phyloP scores from a whole-genome alignment of 2,888 invertebrate genomes.

The Tribolium freemani region DNA sequence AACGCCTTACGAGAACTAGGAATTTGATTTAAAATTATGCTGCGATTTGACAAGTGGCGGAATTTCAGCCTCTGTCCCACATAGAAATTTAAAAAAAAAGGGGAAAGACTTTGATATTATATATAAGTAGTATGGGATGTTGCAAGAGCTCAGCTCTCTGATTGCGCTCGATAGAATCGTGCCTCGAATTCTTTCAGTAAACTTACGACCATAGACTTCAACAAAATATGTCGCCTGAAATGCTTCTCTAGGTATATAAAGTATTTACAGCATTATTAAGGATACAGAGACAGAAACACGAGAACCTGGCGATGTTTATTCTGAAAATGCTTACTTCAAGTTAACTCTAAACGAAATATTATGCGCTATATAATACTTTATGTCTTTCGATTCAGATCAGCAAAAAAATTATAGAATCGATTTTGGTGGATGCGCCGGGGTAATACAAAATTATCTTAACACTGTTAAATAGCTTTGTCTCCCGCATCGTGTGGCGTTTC shows the following conservation, averaged over 20 bases:
- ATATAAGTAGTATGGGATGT: slow-evolving; percentile 21
- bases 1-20: slow-evolving; percentile 23
- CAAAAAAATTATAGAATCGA: background rate
- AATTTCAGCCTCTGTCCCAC: background rate
- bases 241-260: slow-evolving; percentile 37
- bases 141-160: slow-evolving; percentile 28
- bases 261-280: slow-evolving; percentile 32
- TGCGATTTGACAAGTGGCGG: slow-evolving; percentile 7
- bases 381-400: background rate
- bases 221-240: slow-evolving; percentile 40
- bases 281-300: slow-evolving; percentile 12
- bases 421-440: slow-evolving; percentile 2
- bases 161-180: slow-evolving; percentile 46
- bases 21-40: slow-evolving; percentile 29
- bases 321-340: background rate
- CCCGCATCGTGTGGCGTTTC: no score
- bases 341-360: background rate
- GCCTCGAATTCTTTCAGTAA: slow-evolving; percentile 38
- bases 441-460: background rate
- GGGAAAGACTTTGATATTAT: slow-evolving; percentile 19
- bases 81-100: slow-evolving; percentile 12
- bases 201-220: slow-evolving; percentile 34
- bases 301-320: slow-evolving; percentile 6
- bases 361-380: no score
- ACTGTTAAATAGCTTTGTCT: no score